Percentiles rank a stretch among this genome's conserved stretches.
phyloP scores from a whole-genome alignment of 2,888 invertebrate species.

The Drosophila kambysellisi region DNA sequence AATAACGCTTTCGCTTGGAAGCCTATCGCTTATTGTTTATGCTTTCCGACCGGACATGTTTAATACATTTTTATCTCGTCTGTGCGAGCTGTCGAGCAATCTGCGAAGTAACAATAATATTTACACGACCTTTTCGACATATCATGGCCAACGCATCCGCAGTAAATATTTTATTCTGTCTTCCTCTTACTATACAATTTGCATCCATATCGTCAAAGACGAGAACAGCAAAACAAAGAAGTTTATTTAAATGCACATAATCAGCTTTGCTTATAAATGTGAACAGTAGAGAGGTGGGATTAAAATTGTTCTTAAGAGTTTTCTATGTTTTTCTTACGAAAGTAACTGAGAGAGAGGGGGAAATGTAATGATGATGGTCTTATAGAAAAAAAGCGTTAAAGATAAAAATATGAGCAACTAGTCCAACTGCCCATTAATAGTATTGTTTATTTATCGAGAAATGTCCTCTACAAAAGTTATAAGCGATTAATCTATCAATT shows the following conservation, averaged over 20 bases:
- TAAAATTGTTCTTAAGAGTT: no score
- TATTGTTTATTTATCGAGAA: background rate
- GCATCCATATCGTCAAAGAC: background rate
- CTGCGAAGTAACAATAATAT: slow-evolving; percentile 59
- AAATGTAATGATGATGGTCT: background rate
- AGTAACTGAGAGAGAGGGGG: background rate
- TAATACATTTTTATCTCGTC: slow-evolving; percentile 54
- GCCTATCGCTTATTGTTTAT: slow-evolving; percentile 51
- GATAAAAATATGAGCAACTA: background rate
- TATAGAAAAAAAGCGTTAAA: background rate
- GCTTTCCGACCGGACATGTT: slow-evolving; percentile 37
- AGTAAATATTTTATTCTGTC: slow-evolving; percentile 30
- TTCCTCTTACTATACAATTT: background rate
- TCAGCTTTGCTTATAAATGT: background rate
- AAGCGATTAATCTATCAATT: background rate
- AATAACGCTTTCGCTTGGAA: slow-evolving; percentile 10
- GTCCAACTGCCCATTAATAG: background rate
- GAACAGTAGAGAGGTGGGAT: background rate
- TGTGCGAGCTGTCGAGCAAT: slow-evolving; percentile 44
- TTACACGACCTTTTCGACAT: slow-evolving; percentile 47
- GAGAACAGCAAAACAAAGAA: background rate
- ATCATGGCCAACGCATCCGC: slow-evolving; percentile 14
- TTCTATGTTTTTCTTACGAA: background rate
- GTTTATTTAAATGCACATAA: background rate
- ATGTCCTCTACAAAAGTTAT: background rate